Evolutionary conservation across 2,888 invertebrate genomes (phyloP), one percentile per base, ranked within the genome.

Genomic region (Ochropacha duplaris): DNA sequence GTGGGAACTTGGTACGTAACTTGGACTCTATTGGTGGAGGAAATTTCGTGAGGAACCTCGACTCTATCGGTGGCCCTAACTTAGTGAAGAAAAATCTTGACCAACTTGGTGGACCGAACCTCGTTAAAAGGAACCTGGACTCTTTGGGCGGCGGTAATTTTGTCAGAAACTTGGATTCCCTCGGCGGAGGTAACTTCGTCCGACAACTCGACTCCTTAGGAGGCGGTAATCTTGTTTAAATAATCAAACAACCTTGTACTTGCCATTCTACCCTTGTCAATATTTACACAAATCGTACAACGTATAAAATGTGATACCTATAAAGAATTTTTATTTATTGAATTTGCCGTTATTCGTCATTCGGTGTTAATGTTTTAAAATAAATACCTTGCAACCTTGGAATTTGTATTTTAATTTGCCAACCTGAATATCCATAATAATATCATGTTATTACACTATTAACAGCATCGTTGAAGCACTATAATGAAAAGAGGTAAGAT

Each of bases 141-240:
- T 85, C 89, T 0, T 61, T 92, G 60, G 92, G 92, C 1, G 93
- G 92, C 2, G 87, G 87, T 12, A 91, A 90, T 66, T 76, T 92
- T n/a, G 87, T 90, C 4, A 79, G 90, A 11, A 88, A 86, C 65
- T 71, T 93, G 54, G 93, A 94, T 67, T 86, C 91, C 2, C 79
- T 94, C 5, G 94, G 94, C 3, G 93, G 93, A 1, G 91, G 90
- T 19, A 93, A 94, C 76, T 84, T 93, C 22, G 86, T 92, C 8
- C 84, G 93, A 54, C 76, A 88, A 62, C 69, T 89, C 24, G 85
- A 89, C 62, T 76, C 86, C 36, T 72, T 91, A 24, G 90, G 90
- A 51, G 92, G 90, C 8, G 84, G 83, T 24, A 92, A 92, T 76
- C 77, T 92, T 57, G 82, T 90, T 54, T 87, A 78, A 83, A 74